Percentiles rank a stretch among this genome's conserved stretches.
These are phyloP conservation scores for Aleiodes sp. DNA, from an alignment of 1,140 invertebrate species.

Conservation along the genomic window DNA sequence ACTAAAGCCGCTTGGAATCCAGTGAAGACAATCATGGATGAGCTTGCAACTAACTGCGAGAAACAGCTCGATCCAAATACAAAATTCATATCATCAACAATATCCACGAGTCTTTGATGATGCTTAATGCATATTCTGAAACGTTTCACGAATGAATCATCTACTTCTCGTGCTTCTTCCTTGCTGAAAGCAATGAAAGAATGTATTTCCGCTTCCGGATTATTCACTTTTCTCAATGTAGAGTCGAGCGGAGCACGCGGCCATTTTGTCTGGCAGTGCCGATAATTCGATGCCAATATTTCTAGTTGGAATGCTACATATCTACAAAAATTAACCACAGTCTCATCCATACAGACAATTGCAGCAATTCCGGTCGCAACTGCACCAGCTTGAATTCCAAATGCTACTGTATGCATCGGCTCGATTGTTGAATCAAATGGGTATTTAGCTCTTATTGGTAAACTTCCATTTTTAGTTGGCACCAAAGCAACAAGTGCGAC, in stretches of 20 bases:
- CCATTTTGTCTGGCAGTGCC: constrained; percentile 25
- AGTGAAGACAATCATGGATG: constrained; percentile 47
- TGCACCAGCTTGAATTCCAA: constrained; percentile 36
- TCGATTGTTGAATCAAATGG: constrained; percentile 43
- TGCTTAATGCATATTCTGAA: constrained; percentile 38
- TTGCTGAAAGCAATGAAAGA: constrained; percentile 21
- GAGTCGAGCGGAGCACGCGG: neutral
- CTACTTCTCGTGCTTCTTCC: neutral
- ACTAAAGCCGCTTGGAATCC: constrained; percentile 48
- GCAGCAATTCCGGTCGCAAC: constrained; percentile 34
- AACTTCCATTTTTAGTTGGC: constrained; percentile 35
- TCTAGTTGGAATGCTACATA: constrained; percentile 35
- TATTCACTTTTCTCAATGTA: neutral
- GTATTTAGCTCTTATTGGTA: constrained; percentile 45
- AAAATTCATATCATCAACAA: constrained; percentile 42
- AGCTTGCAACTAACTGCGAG: constrained; percentile 46
- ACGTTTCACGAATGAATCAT: constrained; percentile 24
- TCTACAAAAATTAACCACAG: constrained; percentile 25
- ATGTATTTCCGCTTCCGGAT: neutral
- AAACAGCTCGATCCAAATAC: constrained; percentile 44
- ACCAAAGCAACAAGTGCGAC: constrained; percentile 41
- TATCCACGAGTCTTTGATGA: constrained; percentile 43
- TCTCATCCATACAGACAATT: constrained; percentile 42
- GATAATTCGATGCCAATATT: constrained; percentile 37
- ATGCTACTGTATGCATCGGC: constrained; percentile 35